Evolutionary conservation across 2,113 vertebrate species (phyloP).

Genomic region (Apaloderma vittatum): DNA sequence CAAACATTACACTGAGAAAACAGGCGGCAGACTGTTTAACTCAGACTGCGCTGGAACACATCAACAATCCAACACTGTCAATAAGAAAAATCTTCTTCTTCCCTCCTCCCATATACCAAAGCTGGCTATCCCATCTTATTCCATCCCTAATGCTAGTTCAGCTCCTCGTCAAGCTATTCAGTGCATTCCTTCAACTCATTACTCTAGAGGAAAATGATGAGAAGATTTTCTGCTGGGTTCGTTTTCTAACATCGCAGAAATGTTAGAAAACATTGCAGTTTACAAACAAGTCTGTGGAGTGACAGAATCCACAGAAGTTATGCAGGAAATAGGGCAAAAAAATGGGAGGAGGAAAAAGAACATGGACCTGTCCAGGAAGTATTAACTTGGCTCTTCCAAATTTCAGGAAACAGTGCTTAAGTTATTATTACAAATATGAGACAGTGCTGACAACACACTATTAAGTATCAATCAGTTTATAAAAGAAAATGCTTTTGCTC

Average conservation of each 20-base stretch:
- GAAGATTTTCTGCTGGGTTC: not conserved
- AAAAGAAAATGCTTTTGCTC: not conserved
- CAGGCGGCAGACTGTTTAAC: not conserved
- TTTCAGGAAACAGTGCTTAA: not conserved
- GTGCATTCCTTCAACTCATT: not conserved
- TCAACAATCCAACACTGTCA: not conserved
- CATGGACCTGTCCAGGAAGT: not conserved
- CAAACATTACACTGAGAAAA: not conserved
- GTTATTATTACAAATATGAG: not conserved
- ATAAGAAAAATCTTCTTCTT: not conserved
- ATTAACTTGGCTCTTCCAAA: not conserved
- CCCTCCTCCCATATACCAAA: not conserved
- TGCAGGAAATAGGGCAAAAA: rapidly evolving
- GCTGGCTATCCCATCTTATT: not conserved
- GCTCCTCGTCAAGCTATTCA: not conserved
- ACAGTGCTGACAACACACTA: not conserved
- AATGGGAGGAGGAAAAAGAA: not conserved
- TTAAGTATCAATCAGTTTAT: not conserved
- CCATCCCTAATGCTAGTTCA: not conserved
- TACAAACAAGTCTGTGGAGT: not conserved
- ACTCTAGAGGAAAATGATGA: rapidly evolving
- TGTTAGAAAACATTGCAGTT: not conserved
- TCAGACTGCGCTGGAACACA: not conserved
- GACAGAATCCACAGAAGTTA: not conserved
- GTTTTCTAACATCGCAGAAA: not conserved